Evolutionary conservation across 2,113 vertebrate genomes (phyloP).

Genomic region (Otis tarda): DNA sequence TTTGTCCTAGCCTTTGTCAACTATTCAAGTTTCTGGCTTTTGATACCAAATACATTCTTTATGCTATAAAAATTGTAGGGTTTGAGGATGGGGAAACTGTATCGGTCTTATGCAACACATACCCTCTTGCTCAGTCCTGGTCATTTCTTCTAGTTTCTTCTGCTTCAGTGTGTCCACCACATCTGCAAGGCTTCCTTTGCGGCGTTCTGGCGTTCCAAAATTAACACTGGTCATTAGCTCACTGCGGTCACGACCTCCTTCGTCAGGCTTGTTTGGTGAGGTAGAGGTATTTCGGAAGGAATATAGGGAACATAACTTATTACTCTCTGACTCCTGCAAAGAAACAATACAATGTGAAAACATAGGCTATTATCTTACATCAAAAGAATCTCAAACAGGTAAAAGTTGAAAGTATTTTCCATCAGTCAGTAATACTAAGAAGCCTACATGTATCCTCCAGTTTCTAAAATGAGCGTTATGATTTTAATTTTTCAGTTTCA

Average conservation of each 20-base stretch:
- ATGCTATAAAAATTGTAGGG: not conserved
- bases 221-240: slow-evolving; percentile 94
- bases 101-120: slow-evolving; percentile 59
- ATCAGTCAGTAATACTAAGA: not conserved
- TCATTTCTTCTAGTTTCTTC: slow-evolving; percentile 99
- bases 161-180: slow-evolving; percentile 99
- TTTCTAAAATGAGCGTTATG: not conserved
- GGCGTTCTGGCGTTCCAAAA: slow-evolving; percentile 96
- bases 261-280: slow-evolving; percentile 98
- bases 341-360: slow-evolving; percentile 66
- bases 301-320: slow-evolving; percentile 99
- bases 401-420: not conserved
- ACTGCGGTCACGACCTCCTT: slow-evolving; percentile 93
- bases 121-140: slow-evolving; percentile 98
- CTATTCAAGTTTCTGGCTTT: slow-evolving; percentile 54
- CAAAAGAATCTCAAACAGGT: not conserved
- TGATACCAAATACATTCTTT: slow-evolving; percentile 33
- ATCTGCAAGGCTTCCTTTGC: slow-evolving; percentile 98
- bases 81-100: not conserved
- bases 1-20: slow-evolving; percentile 57
- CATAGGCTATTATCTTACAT: not conserved
- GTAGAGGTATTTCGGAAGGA: slow-evolving; percentile 99
- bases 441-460: not conserved
- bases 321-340: slow-evolving; percentile 96
- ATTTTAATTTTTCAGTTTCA: not conserved